A percentile compares a stretch with the other conserved stretches of the same genome.
Conservation (phyloP, 2,797 vertebrate genomes). For the Myotis daubentonii region DNA sequence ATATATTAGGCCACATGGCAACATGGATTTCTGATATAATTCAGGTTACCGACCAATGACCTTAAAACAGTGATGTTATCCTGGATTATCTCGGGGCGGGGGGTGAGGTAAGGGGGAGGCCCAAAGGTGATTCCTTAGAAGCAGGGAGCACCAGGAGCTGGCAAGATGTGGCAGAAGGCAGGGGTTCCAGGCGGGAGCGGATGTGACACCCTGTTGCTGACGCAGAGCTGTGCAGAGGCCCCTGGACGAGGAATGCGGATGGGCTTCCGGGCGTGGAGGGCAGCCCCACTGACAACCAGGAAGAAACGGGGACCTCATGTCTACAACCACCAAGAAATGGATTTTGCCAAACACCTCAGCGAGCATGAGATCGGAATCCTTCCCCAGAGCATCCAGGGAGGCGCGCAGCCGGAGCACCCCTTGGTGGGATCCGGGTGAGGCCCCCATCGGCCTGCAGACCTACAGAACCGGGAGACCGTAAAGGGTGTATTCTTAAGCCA, state of each 20-base stretch:
- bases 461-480: background rate
- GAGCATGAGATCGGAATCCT: background rate
- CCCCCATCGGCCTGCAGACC: rapidly evolving
- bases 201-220: background rate
- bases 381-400: background rate
- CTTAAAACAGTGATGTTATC: background rate
- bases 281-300: background rate
- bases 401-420: background rate
- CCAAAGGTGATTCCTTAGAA: background rate
- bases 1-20: background rate
- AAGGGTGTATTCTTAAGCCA: background rate
- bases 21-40: background rate
- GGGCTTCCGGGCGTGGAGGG: no score
- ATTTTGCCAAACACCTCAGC: background rate
- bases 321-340: background rate
- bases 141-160: background rate
- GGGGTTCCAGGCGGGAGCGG: background rate
- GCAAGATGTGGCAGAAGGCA: background rate
- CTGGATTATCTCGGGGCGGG: background rate
- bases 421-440: background rate
- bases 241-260: background rate
- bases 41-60: background rate
- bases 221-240: rapidly evolving
- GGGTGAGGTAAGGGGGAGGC: rapidly evolving
- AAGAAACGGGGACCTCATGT: background rate